Evolutionary conservation across 1,140 invertebrate genomes (phyloP), one percentile per base, ranked within the genome.

Genomic region (Drosophila lowei): DNA sequence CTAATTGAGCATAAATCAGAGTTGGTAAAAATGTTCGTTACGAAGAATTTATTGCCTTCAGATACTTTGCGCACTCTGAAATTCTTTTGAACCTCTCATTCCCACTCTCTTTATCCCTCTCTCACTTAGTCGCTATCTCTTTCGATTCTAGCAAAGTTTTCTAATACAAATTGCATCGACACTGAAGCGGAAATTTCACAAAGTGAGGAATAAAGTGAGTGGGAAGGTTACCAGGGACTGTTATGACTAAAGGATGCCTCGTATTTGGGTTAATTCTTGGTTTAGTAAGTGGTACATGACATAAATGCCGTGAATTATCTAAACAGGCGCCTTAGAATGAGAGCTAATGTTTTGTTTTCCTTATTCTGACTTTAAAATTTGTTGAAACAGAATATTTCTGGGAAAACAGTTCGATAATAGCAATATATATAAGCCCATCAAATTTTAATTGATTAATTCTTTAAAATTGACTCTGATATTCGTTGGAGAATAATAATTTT

Each of bases 151-250:
- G 57, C 47, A 60, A 80, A 84, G 68, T 66, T 74, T 88, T 58
- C 79, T 85, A 81, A 86, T 85, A 85, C 76, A 85, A 86, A 85
- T 81, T 88, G 83, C 81, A 88, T 86, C 83, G 83, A 86, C 83
- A 86, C 65, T 78, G 70, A 78, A 66, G 81, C 81, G 83, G 81
- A 88, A 86, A 83, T 79, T 79, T 53, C 60, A 65, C 43, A 30
- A 53, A 68, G 48, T 68, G 34, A 44, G 28, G 34, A 50, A 6
- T 49, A 25, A 30, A n/a, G 30, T 23, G 41, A 57, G 23, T 13
- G n/a, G 15, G 11, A 41, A 3, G 30, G 34, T 1, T 5, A 0
- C 2, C 3, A 2, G 8, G 0, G 9, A 7, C 7, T 34, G 47
- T 21, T 2, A 1, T 9, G 8, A 38, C 16, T 30, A 8, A 7